Evolutionary conservation across 2,113 vertebrate genomes (phyloP).

Genomic region (Thalassarche chlororhynchos): DNA sequence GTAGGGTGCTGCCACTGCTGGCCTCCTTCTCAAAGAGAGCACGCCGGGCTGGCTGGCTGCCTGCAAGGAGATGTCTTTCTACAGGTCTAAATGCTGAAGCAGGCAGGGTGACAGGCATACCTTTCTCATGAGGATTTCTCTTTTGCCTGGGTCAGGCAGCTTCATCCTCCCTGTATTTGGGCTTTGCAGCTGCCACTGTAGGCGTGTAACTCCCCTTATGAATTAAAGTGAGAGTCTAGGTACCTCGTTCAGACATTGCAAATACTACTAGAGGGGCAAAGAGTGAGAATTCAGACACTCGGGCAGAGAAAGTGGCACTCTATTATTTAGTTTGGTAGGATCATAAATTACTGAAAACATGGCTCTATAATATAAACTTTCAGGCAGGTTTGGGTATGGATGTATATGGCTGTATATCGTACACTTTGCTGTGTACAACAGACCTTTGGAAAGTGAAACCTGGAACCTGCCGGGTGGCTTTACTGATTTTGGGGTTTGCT

Average conservation of each 20-base stretch:
- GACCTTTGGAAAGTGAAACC: background rate
- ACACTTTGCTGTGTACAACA: background rate
- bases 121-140: background rate
- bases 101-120: background rate
- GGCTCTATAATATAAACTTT: background rate
- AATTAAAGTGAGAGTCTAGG: background rate
- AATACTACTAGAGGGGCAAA: background rate
- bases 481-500: background rate
- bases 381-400: background rate
- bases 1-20: background rate
- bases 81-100: background rate
- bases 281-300: background rate
- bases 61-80: background rate
- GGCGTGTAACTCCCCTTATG: background rate
- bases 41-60: background rate
- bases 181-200: background rate
- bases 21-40: background rate
- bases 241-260: background rate
- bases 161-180: background rate
- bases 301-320: background rate
- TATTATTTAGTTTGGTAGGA: background rate
- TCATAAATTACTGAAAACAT: background rate
- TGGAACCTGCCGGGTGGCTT: background rate
- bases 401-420: background rate
- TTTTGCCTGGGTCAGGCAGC: background rate